These are phyloP conservation scores for Apostichopus parvimensis DNA, from an alignment of 35 echinoderm and acorn worm species.

Conservation along the genomic window DNA sequence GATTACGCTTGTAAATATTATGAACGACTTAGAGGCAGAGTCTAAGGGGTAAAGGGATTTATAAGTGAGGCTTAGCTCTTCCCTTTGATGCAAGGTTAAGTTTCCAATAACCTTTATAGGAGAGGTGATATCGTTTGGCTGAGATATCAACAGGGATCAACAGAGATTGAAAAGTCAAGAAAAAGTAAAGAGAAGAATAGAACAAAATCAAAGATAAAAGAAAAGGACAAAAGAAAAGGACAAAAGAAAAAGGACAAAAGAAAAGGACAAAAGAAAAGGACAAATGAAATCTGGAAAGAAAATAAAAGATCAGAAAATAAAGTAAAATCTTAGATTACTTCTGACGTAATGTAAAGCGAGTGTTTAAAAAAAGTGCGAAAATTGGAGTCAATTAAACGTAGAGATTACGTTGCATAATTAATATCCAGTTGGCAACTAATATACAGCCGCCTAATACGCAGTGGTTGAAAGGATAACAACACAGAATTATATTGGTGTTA, in stretches of 20 bases:
- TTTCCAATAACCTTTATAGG: background rate
- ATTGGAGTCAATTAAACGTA: too few relatives aligned
- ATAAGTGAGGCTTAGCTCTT: background rate
- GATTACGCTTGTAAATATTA: background rate
- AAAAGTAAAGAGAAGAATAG: background rate
- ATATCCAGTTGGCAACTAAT: too few relatives aligned
- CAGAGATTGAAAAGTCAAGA: background rate
- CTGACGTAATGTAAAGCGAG: too few relatives aligned
- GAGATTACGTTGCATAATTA: too few relatives aligned
- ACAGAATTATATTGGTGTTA: too few relatives aligned
- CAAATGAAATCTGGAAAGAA: background rate
- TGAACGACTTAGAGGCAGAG: background rate
- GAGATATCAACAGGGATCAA: background rate
- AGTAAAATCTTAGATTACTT: too few relatives aligned
- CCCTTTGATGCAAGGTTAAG: background rate
- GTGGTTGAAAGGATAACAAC: too few relatives aligned
- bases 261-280: too few relatives aligned
- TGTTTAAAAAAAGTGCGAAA: too few relatives aligned
- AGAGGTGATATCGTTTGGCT: background rate
- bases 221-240: background rate
- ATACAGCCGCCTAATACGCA: too few relatives aligned
- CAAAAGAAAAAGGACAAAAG: too few relatives aligned
- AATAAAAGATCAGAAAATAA: too few relatives aligned
- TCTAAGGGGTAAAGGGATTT: background rate
- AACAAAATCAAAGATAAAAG: background rate